Evolutionary conservation across 2,888 invertebrate genomes (phyloP).

Genomic region (Oegoconia quadripuncta): DNA sequence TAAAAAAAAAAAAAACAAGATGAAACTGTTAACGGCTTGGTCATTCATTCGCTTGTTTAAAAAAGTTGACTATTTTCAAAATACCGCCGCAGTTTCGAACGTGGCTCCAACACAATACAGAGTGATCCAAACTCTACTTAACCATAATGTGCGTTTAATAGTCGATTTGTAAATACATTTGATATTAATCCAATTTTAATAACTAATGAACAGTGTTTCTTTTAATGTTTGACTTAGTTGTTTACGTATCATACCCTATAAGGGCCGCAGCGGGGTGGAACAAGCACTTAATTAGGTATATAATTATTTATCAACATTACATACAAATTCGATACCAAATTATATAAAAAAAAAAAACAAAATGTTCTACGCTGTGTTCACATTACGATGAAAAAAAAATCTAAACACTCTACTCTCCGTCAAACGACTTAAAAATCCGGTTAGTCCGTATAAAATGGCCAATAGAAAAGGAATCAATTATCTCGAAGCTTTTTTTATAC

Average conservation of each 20-base stretch:
- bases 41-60: slow-evolving; percentile 25
- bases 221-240: slow-evolving; percentile 24
- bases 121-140: slow-evolving; percentile 21
- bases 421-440: slow-evolving; percentile 12
- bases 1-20: slow-evolving; percentile 22
- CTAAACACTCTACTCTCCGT: slow-evolving; percentile 56
- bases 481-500: slow-evolving; percentile 53
- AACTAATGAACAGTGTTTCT: slow-evolving; percentile 45
- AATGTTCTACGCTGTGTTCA: slow-evolving; percentile 36
- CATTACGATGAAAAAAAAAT: slow-evolving; percentile 43
- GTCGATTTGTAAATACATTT: slow-evolving; percentile 58
- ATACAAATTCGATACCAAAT: slow-evolving; percentile 58
- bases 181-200: slow-evolving; percentile 42
- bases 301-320: slow-evolving; percentile 48
- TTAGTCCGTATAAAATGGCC: slow-evolving; percentile 41
- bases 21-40: slow-evolving; percentile 26
- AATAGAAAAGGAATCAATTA: slow-evolving; percentile 52
- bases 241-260: slow-evolving; percentile 31
- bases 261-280: slow-evolving; percentile 39
- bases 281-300: slow-evolving; percentile 49
- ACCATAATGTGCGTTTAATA: slow-evolving; percentile 61
- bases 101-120: slow-evolving; percentile 22
- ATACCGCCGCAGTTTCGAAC: slow-evolving; percentile 28
- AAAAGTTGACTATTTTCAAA: slow-evolving; percentile 20
- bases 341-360: slow-evolving; percentile 46